Conservation (phyloP, 2,113 vertebrate genomes). For the Sisor rabdophorus region DNA sequence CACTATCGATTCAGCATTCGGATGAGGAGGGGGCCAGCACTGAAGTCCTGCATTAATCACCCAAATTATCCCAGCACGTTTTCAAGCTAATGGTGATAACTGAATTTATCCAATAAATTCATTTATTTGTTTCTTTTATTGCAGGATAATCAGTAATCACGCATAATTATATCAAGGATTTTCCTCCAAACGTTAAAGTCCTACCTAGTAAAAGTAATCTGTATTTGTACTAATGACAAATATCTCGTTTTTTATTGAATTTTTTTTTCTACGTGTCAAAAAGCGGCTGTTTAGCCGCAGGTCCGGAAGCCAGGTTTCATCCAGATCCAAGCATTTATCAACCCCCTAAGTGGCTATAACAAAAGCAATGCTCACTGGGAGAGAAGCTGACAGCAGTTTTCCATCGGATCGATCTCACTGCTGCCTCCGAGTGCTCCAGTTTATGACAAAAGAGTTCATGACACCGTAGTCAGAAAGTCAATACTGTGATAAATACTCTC, state of each 20-base stretch:
- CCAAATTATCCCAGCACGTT: conserved; percentile 29
- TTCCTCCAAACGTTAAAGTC: background rate
- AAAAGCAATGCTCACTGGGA: conserved; percentile 76
- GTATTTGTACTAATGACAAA: background rate
- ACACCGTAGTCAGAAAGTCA: conserved; percentile 80
- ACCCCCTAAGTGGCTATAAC: conserved; percentile 71
- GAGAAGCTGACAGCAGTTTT: conserved; percentile 76
- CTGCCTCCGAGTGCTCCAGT: conserved; percentile 72
- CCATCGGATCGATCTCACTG: conserved; percentile 74
- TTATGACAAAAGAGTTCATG: conserved; percentile 86
- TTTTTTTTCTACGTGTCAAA: background rate
- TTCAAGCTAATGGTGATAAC: conserved; percentile 14
- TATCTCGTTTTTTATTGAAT: background rate
- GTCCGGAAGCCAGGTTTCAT: conserved; percentile 45
- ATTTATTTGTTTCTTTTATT: background rate
- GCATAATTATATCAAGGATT: background rate
- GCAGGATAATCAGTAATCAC: too few relatives aligned
- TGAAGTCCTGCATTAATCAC: conserved; percentile 48
- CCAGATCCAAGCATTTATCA: conserved; percentile 70
- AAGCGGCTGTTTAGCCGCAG: conserved; percentile 26
- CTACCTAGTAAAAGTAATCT: background rate
- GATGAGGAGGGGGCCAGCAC: conserved; percentile 38
- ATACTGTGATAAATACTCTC: conserved; percentile 81
- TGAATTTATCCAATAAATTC: conserved; percentile 31
- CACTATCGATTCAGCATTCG: conserved; percentile 65